Conservation (phyloP, 2,888 invertebrate genomes). For the Pristionchus mayeri region DNA sequence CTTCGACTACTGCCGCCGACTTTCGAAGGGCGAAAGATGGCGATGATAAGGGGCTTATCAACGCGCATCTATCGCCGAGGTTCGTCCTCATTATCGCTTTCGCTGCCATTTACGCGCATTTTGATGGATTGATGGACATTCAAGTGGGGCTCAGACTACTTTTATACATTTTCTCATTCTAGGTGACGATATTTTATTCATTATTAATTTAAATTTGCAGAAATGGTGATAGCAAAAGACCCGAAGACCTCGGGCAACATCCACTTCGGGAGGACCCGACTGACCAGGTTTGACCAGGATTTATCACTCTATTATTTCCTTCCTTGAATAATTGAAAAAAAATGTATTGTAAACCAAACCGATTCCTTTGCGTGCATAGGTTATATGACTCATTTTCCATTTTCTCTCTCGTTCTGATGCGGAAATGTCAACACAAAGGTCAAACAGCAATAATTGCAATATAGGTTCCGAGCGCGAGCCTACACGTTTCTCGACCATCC, state of each 20-base stretch:
- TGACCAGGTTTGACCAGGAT: neutral
- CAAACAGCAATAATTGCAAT: neutral
- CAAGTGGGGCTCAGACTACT: no score
- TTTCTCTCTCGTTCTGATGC: no score
- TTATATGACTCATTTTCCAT: neutral
- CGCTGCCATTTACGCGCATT: neutral
- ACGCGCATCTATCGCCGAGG: slow-evolving; percentile 1
- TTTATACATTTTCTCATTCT: neutral
- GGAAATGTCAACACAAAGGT: no score
- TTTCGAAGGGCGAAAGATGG: neutral
- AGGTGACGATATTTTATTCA: neutral
- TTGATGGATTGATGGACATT: no score
- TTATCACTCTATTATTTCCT: no score
- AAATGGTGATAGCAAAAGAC: slow-evolving; percentile 17
- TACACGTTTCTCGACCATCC: slow-evolving; percentile 46
- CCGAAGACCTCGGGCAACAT: neutral
- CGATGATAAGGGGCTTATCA: slow-evolving; percentile 1
- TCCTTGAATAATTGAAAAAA: neutral
- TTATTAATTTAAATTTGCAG: neutral
- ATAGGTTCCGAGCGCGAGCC: neutral
- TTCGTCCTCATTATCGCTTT: neutral
- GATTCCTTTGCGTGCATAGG: neutral
- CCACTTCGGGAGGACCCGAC: neutral
- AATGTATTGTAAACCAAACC: neutral
- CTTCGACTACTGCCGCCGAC: neutral